phyloP scores from a whole-genome alignment of 1,140 invertebrate species.

The Harpegnathos saltator region DNA sequence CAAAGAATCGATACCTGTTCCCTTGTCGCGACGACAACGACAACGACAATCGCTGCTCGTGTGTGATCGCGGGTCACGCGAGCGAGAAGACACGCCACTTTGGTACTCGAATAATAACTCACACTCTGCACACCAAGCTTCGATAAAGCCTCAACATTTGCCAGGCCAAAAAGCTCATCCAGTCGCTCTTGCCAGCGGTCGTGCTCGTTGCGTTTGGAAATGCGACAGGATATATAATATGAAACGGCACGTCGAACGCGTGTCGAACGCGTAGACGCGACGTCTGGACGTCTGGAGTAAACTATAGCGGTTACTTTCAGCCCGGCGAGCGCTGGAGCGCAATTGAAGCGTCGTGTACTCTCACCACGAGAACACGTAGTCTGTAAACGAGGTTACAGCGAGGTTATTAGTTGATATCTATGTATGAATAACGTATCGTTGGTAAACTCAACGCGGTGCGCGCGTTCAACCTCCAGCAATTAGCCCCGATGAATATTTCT shows the following conservation, averaged over 20 bases:
- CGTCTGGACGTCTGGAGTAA: no score
- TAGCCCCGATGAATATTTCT: constrained; percentile 32
- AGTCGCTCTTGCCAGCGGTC: no score
- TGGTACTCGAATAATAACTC: constrained; percentile 45
- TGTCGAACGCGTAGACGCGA: no score
- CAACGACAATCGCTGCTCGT: constrained; percentile 45
- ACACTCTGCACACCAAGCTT: neutral
- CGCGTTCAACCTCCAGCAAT: constrained; percentile 10
- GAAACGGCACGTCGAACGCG: no score
- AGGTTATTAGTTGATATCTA: constrained; percentile 9
- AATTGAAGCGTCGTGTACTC: constrained; percentile 1
- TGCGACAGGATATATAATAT: no score
- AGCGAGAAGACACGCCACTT: constrained; percentile 56
- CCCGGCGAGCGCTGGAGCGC: no score
- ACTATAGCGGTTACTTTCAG: no score
- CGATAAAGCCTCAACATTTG: no score
- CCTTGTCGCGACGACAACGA: constrained; percentile 51
- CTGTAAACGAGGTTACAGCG: neutral
- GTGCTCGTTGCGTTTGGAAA: no score
- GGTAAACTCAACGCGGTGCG: constrained; percentile 26
- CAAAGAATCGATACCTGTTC: constrained; percentile 72
- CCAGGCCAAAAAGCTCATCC: no score
- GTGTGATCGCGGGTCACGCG: constrained; percentile 32
- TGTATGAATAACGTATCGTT: constrained; percentile 42
- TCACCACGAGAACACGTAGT: constrained; percentile 4